Evolutionary conservation across 2,888 invertebrate species (phyloP).

Genomic region (Drosophila melanosoma): DNA sequence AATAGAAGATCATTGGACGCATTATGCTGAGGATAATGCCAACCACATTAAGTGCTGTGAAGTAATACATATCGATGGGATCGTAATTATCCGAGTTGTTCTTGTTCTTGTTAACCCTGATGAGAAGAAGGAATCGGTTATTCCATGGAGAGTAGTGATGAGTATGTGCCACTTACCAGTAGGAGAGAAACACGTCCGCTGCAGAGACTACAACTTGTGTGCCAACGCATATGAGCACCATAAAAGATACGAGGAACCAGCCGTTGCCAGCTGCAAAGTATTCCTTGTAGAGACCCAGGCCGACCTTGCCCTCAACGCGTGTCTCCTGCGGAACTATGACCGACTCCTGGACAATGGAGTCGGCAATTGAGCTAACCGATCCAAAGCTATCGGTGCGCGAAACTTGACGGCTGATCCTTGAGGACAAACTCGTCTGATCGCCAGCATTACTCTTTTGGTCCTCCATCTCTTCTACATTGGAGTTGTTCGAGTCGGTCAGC

Average conservation of each 20-base stretch:
- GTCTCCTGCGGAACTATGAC: constrained; percentile 86
- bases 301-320: constrained; percentile 88
- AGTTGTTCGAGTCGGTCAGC: constrained; percentile 86
- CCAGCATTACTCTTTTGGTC: constrained; percentile 69
- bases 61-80: constrained; percentile 85
- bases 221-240: constrained; percentile 87
- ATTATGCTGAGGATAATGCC: constrained; percentile 82
- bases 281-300: constrained; percentile 87
- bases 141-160: background rate
- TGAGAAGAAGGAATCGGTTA: background rate
- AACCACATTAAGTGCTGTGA: constrained; percentile 85
- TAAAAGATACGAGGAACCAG: constrained; percentile 86
- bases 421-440: constrained; percentile 26
- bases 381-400: constrained; percentile 81
- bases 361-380: constrained; percentile 86
- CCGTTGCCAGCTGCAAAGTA: constrained; percentile 91
- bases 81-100: constrained; percentile 36
- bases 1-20: constrained; percentile 86
- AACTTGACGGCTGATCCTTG: constrained; percentile 62
- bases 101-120: constrained; percentile 72
- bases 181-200: constrained; percentile 92
- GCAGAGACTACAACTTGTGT: constrained; percentile 90
- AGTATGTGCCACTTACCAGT: constrained; percentile 86
- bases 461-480: constrained; percentile 61
- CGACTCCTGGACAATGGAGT: constrained; percentile 81